Conservation (phyloP, 2,797 vertebrate genomes). For the Platalea minor region DNA sequence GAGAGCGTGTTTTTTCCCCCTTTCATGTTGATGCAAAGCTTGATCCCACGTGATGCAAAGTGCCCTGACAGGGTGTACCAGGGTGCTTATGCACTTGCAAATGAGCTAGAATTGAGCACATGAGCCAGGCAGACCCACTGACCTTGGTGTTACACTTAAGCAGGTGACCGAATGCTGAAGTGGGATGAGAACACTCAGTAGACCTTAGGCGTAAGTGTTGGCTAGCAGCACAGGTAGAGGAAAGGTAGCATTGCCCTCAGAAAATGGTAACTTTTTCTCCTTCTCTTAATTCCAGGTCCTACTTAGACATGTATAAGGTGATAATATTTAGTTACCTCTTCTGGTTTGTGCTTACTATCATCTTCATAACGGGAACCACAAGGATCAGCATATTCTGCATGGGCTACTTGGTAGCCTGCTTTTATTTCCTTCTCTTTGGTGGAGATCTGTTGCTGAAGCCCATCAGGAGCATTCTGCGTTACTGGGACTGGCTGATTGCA, state of each 20-base stretch:
- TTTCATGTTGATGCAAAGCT: neutral
- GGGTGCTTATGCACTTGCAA: neutral
- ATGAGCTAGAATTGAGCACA: neutral
- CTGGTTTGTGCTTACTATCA: slow-evolving; percentile 99
- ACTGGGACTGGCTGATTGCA: slow-evolving; percentile 98
- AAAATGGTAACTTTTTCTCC: neutral
- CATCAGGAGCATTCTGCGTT: slow-evolving; percentile 93
- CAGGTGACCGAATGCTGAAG: neutral
- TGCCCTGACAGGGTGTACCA: neutral
- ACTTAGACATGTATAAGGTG: slow-evolving; percentile 98
- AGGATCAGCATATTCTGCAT: slow-evolving; percentile 98
- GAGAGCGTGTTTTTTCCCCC: neutral
- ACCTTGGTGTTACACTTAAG: neutral
- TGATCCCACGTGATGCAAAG: neutral
- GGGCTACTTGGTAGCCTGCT: slow-evolving; percentile 98
- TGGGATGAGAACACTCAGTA: neutral
- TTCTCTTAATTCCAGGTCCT: slow-evolving; percentile 82
- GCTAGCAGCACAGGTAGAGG: neutral
- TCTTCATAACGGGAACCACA: slow-evolving; percentile 98
- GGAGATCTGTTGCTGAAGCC: slow-evolving; percentile 93
- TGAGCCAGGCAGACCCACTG: neutral
- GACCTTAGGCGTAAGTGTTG: neutral
- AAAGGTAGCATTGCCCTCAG: neutral
- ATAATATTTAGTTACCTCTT: slow-evolving; percentile 98
- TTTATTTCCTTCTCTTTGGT: slow-evolving; percentile 98